Conservation (phyloP, 2,888 invertebrate genomes). For the Hartigia nigra region DNA sequence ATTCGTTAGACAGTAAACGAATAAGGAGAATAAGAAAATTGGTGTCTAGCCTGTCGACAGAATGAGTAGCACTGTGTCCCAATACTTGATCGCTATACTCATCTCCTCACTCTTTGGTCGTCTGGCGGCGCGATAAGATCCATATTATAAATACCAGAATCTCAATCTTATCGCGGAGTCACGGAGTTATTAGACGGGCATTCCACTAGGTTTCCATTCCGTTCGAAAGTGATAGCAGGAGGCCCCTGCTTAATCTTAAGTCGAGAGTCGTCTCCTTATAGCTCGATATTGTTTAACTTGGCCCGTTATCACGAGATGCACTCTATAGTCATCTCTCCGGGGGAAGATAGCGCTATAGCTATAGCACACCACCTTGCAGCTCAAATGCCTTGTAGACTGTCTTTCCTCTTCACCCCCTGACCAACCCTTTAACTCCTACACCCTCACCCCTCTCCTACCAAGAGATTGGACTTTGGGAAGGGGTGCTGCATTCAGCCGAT, state of each 20-base stretch:
- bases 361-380: conserved; percentile 46
- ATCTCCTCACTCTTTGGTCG: background rate
- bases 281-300: conserved; percentile 66
- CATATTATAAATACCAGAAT: conserved; percentile 7
- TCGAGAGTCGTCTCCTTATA: conserved; percentile 41
- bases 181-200: conserved; percentile 12
- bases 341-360: conserved; percentile 48
- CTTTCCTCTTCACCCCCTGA: conserved; percentile 20
- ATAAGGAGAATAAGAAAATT: background rate
- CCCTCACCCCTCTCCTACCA: conserved; percentile 23
- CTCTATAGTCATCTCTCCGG: conserved; percentile 62
- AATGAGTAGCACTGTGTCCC: background rate
- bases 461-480: conserved; percentile 42
- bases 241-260: conserved; percentile 58
- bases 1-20: background rate
- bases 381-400: conserved; percentile 29
- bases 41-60: background rate
- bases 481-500: conserved; percentile 59
- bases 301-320: conserved; percentile 65
- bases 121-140: conserved; percentile 1
- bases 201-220: conserved; percentile 12
- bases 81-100: background rate
- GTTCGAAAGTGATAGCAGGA: conserved; percentile 20
- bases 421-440: conserved; percentile 26
- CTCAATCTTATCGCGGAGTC: conserved; percentile 7